phyloP scores from a whole-genome alignment of 2,888 invertebrate species.

The Erebia aethiops region DNA sequence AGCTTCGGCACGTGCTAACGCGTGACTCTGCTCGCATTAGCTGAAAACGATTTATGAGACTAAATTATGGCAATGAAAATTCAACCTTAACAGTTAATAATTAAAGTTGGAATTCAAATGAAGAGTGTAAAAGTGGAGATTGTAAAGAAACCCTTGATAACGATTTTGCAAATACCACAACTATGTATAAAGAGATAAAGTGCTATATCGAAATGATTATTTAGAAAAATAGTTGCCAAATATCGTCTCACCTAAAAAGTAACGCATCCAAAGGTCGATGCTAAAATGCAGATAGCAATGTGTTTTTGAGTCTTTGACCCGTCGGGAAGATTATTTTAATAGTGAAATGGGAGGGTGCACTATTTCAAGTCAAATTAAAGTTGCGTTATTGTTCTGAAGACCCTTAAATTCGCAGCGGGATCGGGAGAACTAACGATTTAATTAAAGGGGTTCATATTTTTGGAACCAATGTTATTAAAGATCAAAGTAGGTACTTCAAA shows the following conservation, averaged over 20 bases:
- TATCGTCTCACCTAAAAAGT: conserved; percentile 53
- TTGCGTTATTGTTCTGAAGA: conserved; percentile 67
- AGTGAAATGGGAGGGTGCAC: conserved; percentile 71
- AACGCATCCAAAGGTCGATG: conserved; percentile 69
- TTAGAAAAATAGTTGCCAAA: conserved; percentile 45
- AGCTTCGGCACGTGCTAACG: conserved; percentile 79
- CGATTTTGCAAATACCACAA: conserved; percentile 31
- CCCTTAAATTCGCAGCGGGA: conserved; percentile 58
- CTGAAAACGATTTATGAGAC: conserved; percentile 44
- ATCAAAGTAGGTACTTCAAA: conserved; percentile 16
- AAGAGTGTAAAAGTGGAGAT: background rate
- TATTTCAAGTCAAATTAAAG: conserved; percentile 73
- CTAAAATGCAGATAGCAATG: conserved; percentile 67
- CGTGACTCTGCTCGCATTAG: conserved; percentile 51
- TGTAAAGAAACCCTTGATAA: conserved; percentile 18
- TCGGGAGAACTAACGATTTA: conserved; percentile 48
- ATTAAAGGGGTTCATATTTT: conserved; percentile 44
- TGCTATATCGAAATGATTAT: conserved; percentile 53
- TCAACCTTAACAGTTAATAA: conserved; percentile 40
- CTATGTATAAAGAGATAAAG: conserved; percentile 56
- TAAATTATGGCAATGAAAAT: conserved; percentile 42
- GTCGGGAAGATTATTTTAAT: conserved; percentile 71
- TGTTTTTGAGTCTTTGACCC: conserved; percentile 69
- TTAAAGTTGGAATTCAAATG: conserved; percentile 43
- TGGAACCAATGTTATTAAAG: conserved; percentile 18